Evolutionary conservation across 2,797 vertebrate species (phyloP), one percentile per base, ranked within the genome.

Genomic region (Peromyscus attwateri): DNA sequence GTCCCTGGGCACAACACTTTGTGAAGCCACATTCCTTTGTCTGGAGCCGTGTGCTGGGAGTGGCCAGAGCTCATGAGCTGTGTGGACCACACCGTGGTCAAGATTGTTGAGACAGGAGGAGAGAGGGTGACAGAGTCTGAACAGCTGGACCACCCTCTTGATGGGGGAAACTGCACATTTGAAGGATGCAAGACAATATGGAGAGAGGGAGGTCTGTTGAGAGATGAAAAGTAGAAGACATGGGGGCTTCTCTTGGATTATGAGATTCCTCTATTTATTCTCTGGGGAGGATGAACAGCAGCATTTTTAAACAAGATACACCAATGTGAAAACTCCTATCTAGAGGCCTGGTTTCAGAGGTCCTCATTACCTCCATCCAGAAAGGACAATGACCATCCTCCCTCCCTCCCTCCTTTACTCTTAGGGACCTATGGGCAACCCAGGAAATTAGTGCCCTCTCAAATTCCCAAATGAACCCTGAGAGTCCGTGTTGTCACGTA

Each of bases 1-100:
- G 37, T 31, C 37, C 14, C 57, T 29, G 37, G n/a, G 0, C 14
- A 11, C 1, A 4, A 0, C 27, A 31, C 37, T 46, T 60, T 0
- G 0, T 12, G 40, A 31, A 83, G 40, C 60, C 40, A 46, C 9
- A 3, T 31, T 43, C 13, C 2, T 40, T 40, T 21, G 81, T 83
- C 16, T 64, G 27, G 81, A 83, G 37, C 81, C 37, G 7, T 12
- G 60, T 34, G 46, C 57, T 21, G 62, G 62, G 82, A 46, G 4
- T 66, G 40, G 6, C 27, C 6, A 12, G 80, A 62, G 13, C 13
- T 27, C 57, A 46, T 3, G 29, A 46, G 27, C 62, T 21, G 16
- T 11, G 27, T 21, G 17, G 25, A 62, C 62, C 40, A 37, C 37
- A 23, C 40, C 29, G 25, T 11, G 37, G 81, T 64, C 14, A 31